Conservation (phyloP, 2,113 vertebrate genomes). For the Cololabis saira region DNA sequence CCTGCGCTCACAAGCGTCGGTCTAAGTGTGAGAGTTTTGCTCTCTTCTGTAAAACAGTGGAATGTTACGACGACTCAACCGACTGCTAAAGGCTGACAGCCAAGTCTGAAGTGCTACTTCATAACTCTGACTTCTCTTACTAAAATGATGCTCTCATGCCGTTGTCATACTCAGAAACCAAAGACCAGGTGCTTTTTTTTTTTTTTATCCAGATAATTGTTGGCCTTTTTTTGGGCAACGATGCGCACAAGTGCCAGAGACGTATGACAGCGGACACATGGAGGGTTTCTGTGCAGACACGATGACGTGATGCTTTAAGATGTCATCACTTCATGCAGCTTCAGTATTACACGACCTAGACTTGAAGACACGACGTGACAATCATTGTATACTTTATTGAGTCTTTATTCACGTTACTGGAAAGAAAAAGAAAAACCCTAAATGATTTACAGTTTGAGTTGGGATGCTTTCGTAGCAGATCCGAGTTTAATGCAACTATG, state of each 20-base stretch:
- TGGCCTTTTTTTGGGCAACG: conserved; percentile 34
- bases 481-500: no score
- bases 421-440: conserved; percentile 19
- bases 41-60: background rate
- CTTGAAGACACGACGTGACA: conserved; percentile 70
- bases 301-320: conserved; percentile 18
- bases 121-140: conserved; percentile 1
- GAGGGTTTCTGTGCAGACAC: conserved; percentile 18
- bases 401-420: conserved; percentile 77
- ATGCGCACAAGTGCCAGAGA: conserved; percentile 43
- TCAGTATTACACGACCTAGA: conserved; percentile 67
- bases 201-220: conserved; percentile 24
- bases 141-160: conserved; percentile 9
- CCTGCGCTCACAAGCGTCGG: conserved; percentile 4
- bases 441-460: conserved; percentile 49
- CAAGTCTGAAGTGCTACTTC: background rate
- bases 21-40: conserved; percentile 12
- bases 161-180: conserved; percentile 16
- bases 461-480: conserved; percentile 17
- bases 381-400: conserved; percentile 43
- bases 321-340: conserved; percentile 24
- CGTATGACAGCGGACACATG: conserved; percentile 13
- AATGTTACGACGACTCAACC: background rate
- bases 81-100: background rate
- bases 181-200: conserved; percentile 39